phyloP scores from a whole-genome alignment of 2,888 invertebrate species.

The Xestia c-nigrum region DNA sequence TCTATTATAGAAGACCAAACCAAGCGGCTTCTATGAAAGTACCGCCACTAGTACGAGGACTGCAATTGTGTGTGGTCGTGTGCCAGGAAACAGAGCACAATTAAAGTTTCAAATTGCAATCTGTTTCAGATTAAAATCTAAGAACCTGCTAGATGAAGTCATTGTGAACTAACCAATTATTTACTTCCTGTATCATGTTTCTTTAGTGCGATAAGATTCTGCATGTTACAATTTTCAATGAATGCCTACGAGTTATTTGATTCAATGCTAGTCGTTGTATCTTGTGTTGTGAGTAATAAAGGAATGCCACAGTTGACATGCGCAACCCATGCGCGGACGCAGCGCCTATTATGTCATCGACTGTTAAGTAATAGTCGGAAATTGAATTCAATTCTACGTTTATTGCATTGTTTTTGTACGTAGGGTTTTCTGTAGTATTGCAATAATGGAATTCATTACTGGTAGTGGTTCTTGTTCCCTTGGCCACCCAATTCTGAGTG shows the following conservation, averaged over 20 bases:
- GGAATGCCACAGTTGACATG: constrained; percentile 54
- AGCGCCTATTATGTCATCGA: constrained; percentile 51
- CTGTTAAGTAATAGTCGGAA: constrained; percentile 48
- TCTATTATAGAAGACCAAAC: background rate
- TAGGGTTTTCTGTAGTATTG: background rate
- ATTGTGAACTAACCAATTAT: constrained; percentile 42
- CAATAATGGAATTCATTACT: background rate
- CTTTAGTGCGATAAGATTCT: constrained; percentile 53
- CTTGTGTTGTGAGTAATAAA: constrained; percentile 38
- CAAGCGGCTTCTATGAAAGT: background rate
- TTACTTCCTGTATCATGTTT: constrained; percentile 46
- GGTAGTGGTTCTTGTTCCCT: background rate
- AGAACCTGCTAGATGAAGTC: constrained; percentile 29
- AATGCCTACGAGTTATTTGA: constrained; percentile 38
- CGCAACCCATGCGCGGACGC: constrained; percentile 36
- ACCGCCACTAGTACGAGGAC: background rate
- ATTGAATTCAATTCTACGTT: constrained; percentile 41
- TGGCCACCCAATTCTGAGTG: too few species aligned
- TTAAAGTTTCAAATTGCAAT: constrained; percentile 15
- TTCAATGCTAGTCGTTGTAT: constrained; percentile 35
- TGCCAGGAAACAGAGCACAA: constrained; percentile 22
- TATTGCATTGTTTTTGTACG: constrained; percentile 11
- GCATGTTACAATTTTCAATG: constrained; percentile 26
- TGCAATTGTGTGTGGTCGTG: background rate
- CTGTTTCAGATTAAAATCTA: constrained; percentile 42